A percentile compares a stretch with the other conserved stretches of the same genome.
Conservation (phyloP, 2,797 vertebrate species). For the Enteromius treurensis region DNA sequence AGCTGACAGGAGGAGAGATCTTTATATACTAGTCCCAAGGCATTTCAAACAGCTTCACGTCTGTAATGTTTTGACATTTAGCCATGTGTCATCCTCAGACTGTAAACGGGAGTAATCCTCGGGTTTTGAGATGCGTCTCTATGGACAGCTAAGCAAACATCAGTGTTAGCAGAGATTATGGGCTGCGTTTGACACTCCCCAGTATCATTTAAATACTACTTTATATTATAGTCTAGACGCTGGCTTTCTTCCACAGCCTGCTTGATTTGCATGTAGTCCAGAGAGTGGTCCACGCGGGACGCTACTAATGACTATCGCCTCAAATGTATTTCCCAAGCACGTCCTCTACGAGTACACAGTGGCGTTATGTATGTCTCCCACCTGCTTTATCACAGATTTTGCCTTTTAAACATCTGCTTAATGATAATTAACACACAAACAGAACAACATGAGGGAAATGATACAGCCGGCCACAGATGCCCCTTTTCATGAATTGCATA, state of each 20-base stretch:
- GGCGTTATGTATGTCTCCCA: background rate
- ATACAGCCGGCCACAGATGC: conserved; percentile 60
- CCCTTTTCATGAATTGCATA: conserved; percentile 62
- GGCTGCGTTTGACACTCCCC: conserved; percentile 19
- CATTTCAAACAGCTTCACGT: background rate
- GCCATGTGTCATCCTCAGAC: background rate
- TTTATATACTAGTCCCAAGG: background rate
- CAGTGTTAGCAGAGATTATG: conserved; percentile 29
- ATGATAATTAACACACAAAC: conserved; percentile 67
- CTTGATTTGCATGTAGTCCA: background rate
- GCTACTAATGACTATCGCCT: background rate
- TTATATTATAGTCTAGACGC: conserved; percentile 33
- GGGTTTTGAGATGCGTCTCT: background rate
- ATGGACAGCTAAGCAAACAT: conserved; percentile 14
- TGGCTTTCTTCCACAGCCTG: conserved; percentile 9
- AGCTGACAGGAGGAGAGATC: background rate
- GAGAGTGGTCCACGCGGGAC: background rate
- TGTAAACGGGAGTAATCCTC: conserved; percentile 16
- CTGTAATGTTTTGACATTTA: background rate
- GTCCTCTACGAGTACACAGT: background rate
- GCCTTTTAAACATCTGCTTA: conserved; percentile 8
- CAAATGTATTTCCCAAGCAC: background rate
- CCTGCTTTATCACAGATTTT: conserved; percentile 5
- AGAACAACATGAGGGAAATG: conserved; percentile 68
- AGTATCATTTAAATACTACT: conserved; percentile 12